A percentile compares a stretch with the other conserved stretches of the same genome.
Evolutionary conservation across 2,797 vertebrate species (phyloP).

Genomic region (Phalanger gymnotis): DNA sequence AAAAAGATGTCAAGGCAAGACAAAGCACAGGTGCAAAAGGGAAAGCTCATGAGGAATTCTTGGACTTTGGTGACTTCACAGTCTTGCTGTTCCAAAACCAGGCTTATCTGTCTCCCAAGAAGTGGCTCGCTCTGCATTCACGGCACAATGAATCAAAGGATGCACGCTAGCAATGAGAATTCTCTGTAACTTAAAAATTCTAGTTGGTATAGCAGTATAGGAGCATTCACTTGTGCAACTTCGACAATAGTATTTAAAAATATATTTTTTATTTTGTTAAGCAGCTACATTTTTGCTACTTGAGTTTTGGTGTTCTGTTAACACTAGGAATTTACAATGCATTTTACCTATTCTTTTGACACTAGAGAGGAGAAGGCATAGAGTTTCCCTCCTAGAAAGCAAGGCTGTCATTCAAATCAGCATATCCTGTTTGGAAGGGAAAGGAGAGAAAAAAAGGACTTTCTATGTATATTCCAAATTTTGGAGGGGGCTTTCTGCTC

Average conservation of each 20-base stretch:
- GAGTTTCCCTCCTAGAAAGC: not conserved
- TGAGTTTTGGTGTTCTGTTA: not conserved
- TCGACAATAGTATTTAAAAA: not conserved
- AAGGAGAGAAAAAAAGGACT: not conserved
- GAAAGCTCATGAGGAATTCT: not conserved
- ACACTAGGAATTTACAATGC: not conserved
- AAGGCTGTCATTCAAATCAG: not conserved
- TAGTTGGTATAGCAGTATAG: not conserved
- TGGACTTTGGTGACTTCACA: not conserved
- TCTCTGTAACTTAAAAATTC: not conserved
- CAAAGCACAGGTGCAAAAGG: not conserved
- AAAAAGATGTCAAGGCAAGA: not conserved
- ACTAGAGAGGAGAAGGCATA: not conserved
- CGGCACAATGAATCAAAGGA: not conserved
- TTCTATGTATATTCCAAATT: not conserved
- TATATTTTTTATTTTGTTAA: not conserved
- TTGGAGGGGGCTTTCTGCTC: not conserved
- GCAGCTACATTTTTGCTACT: not conserved
- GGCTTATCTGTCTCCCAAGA: not conserved
- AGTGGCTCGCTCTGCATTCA: not conserved
- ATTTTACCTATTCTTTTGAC: not conserved
- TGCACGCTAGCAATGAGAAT: not conserved
- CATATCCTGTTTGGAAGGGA: not conserved
- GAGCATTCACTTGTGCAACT: not conserved
- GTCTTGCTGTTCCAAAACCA: not conserved